Evolutionary conservation across 2,888 invertebrate species (phyloP).

Genomic region (Lypha dubia): DNA sequence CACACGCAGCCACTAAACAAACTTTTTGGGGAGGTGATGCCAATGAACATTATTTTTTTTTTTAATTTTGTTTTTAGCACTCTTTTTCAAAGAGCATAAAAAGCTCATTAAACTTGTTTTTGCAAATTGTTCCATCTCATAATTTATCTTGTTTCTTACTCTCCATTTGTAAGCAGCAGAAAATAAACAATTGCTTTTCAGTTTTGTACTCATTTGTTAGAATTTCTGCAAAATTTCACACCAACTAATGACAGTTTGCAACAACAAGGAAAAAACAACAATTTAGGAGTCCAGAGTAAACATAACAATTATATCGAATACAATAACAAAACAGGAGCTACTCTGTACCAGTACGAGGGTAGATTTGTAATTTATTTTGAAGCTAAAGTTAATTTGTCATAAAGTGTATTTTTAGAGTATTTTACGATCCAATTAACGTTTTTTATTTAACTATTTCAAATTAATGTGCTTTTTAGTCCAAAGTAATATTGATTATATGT

Average conservation of each 20-base stretch:
- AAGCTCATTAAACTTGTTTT: constrained; percentile 49
- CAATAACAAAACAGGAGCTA: constrained; percentile 57
- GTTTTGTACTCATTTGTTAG: constrained; percentile 60
- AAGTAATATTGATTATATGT: too few relatives aligned
- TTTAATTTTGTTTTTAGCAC: constrained; percentile 19
- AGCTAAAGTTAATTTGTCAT: background rate
- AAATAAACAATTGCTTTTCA: constrained; percentile 28
- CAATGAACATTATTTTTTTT: constrained; percentile 15
- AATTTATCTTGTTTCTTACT: constrained; percentile 41
- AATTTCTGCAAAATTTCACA: constrained; percentile 70
- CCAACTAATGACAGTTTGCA: constrained; percentile 65
- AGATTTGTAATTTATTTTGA: background rate
- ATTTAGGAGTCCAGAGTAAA: constrained; percentile 59
- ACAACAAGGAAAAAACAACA: constrained; percentile 30
- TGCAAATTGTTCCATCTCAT: constrained; percentile 30
- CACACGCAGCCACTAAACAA: background rate
- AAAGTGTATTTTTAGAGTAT: too few relatives aligned
- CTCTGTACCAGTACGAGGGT: constrained; percentile 8
- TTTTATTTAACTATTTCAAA: background rate
- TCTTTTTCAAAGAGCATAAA: constrained; percentile 38
- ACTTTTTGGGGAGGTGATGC: constrained; percentile 56
- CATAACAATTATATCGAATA: constrained; percentile 42
- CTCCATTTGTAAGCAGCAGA: constrained; percentile 25
- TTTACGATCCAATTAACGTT: too few relatives aligned
- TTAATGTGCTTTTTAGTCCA: too few relatives aligned